phyloP scores from a whole-genome alignment of 2,888 invertebrate genomes.

The Amphipyra berbera region DNA sequence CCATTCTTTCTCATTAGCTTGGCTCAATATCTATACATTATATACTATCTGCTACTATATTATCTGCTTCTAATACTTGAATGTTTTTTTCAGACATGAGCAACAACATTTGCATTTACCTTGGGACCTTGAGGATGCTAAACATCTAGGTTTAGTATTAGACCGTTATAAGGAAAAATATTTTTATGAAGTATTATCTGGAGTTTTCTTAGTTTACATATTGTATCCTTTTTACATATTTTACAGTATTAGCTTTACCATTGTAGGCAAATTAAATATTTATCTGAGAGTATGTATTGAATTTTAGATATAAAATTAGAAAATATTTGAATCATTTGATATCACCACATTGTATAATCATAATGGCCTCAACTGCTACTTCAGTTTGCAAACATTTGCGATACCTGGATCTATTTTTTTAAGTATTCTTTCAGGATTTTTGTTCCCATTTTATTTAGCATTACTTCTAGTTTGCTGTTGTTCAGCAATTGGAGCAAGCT shows the following conservation, averaged over 20 bases:
- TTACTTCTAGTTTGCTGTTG: constrained; percentile 97
- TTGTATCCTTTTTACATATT: constrained; percentile 96
- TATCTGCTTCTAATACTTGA: too few relatives aligned
- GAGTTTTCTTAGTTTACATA: constrained; percentile 97
- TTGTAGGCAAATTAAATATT: too few relatives aligned
- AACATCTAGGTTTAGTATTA: constrained; percentile 96
- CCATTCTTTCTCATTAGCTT: too few relatives aligned
- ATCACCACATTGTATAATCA: not conserved
- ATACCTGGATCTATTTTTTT: constrained; percentile 99
- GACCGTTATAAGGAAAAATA: constrained; percentile 98
- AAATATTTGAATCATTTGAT: too few relatives aligned
- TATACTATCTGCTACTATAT: too few relatives aligned
- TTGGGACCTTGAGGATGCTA: constrained; percentile 98
- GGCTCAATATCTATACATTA: too few relatives aligned
- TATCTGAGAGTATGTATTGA: too few relatives aligned
- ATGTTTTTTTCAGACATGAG: constrained; percentile 93
- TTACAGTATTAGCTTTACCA: not conserved
- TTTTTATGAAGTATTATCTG: constrained; percentile 97
- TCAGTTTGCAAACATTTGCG: constrained; percentile 99
- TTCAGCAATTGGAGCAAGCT: constrained; percentile 98
- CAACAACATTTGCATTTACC: constrained; percentile 96
- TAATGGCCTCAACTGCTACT: constrained; percentile 70
- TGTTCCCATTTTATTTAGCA: constrained; percentile 98
- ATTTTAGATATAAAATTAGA: too few relatives aligned
- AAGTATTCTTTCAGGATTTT: constrained; percentile 98